Base-by-base conservation (phyloP, 2,113 vertebrate species). In the Microtus ochrogaster region DNA sequence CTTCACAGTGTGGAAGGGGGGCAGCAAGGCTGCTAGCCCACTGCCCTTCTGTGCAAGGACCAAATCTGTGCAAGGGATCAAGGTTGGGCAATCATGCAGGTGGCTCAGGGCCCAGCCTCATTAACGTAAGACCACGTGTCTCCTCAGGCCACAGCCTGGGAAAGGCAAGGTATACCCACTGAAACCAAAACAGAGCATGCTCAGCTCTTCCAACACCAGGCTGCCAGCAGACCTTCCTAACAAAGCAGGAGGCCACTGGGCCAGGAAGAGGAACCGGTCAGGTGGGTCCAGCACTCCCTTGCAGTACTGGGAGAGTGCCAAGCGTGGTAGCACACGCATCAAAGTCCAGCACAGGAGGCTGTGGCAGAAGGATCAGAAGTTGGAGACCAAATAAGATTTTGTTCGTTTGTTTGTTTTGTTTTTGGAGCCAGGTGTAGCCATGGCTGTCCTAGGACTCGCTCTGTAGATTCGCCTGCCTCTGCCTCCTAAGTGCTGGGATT, bases 211-310 rank as follows among this genome's bases (percentile, higher is more conserved):
- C 41, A 66, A 52, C 7, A 28, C 44, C 39, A 92, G 24, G 72
- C 55, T 28, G 14, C 1, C 33, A 87, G 77, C 28, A 22, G 8
- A 8, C 58, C 12, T 66, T n/a, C 66, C 61, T 49, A 81, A 44
- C 72, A 9, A 41, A 82, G 81, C 58, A 33, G 44, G 33, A 94
- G 76, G 41, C 49, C 61, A 73, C 39, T 36, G 58, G 39, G 33
- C 52, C 63, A 94, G 58, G 79, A 33, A 21, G 10, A 77, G 85
- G 86, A 95, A 96, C 94, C 70, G 7, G 89, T 93, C 72, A 21
- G 68, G 76, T 94, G 78, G 76, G 96, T 96, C 65, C 52, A 33
- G 22, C 70, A 36, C 13, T 33, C 30, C 36, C 33, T 39, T 58
- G 41, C 24, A 66, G 63, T 13, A 49, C 9, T 36, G 44, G 44